Evolutionary conservation across 2,797 vertebrate genomes (phyloP), one percentile per base, ranked within the genome.

Genomic region (Pipistrellus nathusii): DNA sequence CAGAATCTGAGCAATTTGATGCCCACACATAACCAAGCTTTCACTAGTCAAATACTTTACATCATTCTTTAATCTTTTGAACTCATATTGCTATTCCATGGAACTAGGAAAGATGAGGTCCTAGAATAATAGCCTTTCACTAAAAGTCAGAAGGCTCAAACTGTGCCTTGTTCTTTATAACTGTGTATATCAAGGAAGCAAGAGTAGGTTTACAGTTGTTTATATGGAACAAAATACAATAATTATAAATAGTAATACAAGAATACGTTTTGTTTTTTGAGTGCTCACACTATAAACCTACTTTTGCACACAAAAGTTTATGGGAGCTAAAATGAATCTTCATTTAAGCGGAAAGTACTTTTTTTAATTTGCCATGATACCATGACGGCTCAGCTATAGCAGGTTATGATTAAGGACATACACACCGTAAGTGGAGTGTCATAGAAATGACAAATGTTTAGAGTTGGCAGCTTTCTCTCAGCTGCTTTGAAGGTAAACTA

Each of bases 371-470:
- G 6, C 21, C 23, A 44, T 27, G 18, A n/a, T 81, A 66, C 25
- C 57, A 35, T 62, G 44, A 44, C 4, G 44, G 35, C 48, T 48
- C 81, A 86, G 72, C 23, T 75, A 44, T 8, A 89, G 51, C 6
- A 87, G 38, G 18, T 55, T 76, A 68, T 11, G 1, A 82, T 69
- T 72, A 91, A 87, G 51, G 30, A 44, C 23, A 68, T 18, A 25
- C 53, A 68, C 10, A 66, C 25, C 1, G 20, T 51, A 57, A 82
- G 27, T 57, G 64, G 90, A 77, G 68, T 82, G n/a, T 51, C 78
- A 94, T 9, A 78, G 57, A 88, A 90, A 77, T 88, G 35, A 75
- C 53, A 89, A 77, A 32, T 3, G 9, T 25, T 86, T 88, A 77
- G 11, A 71, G 15, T 13, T 59, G 20, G 21, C 44, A 23, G 20